These are phyloP conservation scores for Emberiza fucata DNA, from an alignment of 2,113 vertebrate species.

Conservation along the genomic window DNA sequence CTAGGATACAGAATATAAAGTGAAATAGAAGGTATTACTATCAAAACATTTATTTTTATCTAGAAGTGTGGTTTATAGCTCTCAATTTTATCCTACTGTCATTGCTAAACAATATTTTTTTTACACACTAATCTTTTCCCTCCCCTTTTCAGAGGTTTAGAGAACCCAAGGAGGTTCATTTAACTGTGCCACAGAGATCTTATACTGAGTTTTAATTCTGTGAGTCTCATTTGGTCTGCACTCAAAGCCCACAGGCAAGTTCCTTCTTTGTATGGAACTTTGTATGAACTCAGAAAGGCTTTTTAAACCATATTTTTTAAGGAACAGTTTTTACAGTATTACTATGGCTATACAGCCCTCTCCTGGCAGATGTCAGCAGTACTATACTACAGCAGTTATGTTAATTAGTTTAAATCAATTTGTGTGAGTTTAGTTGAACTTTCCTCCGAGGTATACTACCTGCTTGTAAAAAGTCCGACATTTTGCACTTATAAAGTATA, in stretches of 20 bases:
- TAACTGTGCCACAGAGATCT: neutral
- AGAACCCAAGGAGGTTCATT: neutral
- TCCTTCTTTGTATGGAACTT: neutral
- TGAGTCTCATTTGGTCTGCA: neutral
- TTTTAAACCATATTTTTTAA: neutral
- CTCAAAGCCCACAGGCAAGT: neutral
- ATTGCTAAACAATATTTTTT: neutral
- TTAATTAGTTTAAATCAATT: neutral
- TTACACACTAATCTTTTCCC: neutral
- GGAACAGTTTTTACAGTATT: neutral
- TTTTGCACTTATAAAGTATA: neutral
- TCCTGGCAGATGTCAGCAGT: neutral
- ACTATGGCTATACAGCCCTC: neutral
- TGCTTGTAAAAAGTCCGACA: neutral
- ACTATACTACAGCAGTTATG: neutral
- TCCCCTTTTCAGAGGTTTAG: neutral
- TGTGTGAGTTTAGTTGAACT: neutral
- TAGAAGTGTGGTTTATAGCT: neutral
- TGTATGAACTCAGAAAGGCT: neutral
- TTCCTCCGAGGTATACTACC: neutral
- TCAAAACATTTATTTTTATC: neutral
- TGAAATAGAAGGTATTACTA: neutral
- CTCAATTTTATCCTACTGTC: neutral
- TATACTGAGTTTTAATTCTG: neutral
- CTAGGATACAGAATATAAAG: slow-evolving; percentile 49